Conservation (phyloP, 1,140 invertebrate species). For the Drosophila ohnishii region DNA sequence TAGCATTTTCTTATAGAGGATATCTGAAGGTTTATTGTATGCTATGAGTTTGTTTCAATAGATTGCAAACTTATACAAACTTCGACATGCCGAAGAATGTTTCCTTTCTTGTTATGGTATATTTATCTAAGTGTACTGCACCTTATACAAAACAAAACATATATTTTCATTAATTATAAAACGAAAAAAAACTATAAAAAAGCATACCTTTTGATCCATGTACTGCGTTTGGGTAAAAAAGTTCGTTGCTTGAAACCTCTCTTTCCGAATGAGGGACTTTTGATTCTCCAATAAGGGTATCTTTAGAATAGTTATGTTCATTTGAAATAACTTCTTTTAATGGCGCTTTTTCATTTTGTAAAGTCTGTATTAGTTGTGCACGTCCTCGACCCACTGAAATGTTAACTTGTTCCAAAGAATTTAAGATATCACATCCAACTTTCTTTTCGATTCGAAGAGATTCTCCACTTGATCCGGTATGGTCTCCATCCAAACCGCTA, state of each 20-base stretch:
- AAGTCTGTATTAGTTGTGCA: conserved; percentile 16
- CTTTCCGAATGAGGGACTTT: background rate
- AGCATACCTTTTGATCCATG: conserved; percentile 30
- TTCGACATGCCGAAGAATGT: too few relatives aligned
- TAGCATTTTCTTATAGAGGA: too few relatives aligned
- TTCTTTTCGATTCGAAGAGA: conserved; percentile 1
- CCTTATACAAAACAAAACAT: too few relatives aligned
- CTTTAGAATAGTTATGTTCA: background rate
- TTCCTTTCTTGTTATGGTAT: too few relatives aligned
- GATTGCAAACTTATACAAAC: too few relatives aligned
- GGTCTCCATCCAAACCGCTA: conserved; percentile 27
- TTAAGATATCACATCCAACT: conserved; percentile 10
- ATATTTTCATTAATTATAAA: too few relatives aligned
- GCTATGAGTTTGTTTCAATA: too few relatives aligned
- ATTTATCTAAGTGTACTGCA: too few relatives aligned
- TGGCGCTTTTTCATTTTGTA: conserved; percentile 3
- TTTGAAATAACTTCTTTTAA: background rate
- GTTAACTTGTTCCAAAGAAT: conserved; percentile 19
- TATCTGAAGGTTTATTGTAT: too few relatives aligned
- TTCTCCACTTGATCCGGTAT: conserved; percentile 27
- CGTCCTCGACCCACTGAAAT: conserved; percentile 39
- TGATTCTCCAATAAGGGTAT: background rate
- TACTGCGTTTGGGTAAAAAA: conserved; percentile 6
- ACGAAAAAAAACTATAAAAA: background rate
- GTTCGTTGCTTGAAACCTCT: background rate